These are phyloP conservation scores for Sabatieria punctata DNA, from an alignment of 2,888 invertebrate genomes.

Conservation along the genomic window DNA sequence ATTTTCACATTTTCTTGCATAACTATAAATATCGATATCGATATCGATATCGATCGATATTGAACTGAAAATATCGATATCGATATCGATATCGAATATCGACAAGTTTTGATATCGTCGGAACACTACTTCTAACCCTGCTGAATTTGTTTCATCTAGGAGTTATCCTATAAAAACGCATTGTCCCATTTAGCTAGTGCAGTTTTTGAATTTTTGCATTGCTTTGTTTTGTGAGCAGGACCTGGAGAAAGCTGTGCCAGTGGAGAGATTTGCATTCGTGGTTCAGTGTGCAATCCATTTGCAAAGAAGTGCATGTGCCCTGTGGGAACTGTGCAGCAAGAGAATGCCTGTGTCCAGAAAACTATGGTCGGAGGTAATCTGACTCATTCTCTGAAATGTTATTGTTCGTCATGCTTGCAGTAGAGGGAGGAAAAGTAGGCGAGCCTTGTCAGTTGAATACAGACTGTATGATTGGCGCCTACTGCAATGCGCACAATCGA, in stretches of 20 bases:
- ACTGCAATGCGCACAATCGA: slow-evolving; percentile 27
- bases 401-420: not conserved
- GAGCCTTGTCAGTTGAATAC: slow-evolving; percentile 24
- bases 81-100: not conserved
- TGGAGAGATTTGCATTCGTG: slow-evolving; percentile 5
- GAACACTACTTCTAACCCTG: not conserved
- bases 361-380: not conserved
- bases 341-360: not conserved
- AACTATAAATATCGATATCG: too few relatives aligned
- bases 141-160: not conserved
- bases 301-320: slow-evolving; percentile 7
- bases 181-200: too few relatives aligned
- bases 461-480: slow-evolving; percentile 29
- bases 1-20: too few relatives aligned
- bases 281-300: slow-evolving; percentile 4
- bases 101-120: not conserved
- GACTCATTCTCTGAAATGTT: not conserved
- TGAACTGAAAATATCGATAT: too few relatives aligned
- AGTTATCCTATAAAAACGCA: too few relatives aligned
- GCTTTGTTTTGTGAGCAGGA: not conserved
- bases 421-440: slow-evolving; percentile 15
- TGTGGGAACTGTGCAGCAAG: slow-evolving; percentile 2
- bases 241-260: slow-evolving; percentile 4
- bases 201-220: too few relatives aligned
- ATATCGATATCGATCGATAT: too few relatives aligned